Percentiles rank a stretch among this genome's conserved stretches.
Evolutionary conservation across 2,888 invertebrate species (phyloP).

Genomic region (Pristionchus exspectatus): DNA sequence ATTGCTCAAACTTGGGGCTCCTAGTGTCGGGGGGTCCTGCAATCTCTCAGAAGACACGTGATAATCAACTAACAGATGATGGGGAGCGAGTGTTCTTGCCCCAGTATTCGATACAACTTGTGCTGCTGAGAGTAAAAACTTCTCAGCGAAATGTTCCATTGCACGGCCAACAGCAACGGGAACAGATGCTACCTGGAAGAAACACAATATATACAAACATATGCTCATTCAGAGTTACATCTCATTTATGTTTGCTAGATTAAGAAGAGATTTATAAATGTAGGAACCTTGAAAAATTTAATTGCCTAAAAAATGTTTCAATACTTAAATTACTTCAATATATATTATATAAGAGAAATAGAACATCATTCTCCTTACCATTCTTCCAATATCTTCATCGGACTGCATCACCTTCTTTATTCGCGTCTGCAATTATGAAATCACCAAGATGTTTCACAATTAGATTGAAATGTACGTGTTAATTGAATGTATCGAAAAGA

Average conservation of each 20-base stretch:
- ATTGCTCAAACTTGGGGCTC: too few species aligned
- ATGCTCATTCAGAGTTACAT: not conserved
- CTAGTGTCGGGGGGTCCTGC: too few species aligned
- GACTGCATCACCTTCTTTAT: slow-evolving; percentile 99
- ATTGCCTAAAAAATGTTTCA: not conserved
- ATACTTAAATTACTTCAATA: too few species aligned
- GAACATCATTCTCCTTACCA: slow-evolving; percentile 81
- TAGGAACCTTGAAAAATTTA: not conserved
- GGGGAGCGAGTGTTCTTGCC: slow-evolving; percentile 73
- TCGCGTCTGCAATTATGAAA: slow-evolving; percentile 81
- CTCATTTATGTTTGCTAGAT: not conserved
- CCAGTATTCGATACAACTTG: slow-evolving; percentile 60
- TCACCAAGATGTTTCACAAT: not conserved
- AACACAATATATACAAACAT: not conserved
- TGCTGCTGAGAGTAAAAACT: slow-evolving; percentile 68
- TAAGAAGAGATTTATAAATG: not conserved
- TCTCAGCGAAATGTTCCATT: slow-evolving; percentile 78
- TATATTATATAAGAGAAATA: not conserved
- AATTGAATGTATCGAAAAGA: not conserved
- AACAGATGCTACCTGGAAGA: slow-evolving; percentile 88
- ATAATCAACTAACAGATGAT: slow-evolving; percentile 73
- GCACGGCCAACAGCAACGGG: slow-evolving; percentile 90
- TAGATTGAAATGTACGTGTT: not conserved
- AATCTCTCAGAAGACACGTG: too few species aligned
- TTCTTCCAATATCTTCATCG: slow-evolving; percentile 99